Conservation (phyloP, 2,113 vertebrate species). For the Cololabis saira region DNA sequence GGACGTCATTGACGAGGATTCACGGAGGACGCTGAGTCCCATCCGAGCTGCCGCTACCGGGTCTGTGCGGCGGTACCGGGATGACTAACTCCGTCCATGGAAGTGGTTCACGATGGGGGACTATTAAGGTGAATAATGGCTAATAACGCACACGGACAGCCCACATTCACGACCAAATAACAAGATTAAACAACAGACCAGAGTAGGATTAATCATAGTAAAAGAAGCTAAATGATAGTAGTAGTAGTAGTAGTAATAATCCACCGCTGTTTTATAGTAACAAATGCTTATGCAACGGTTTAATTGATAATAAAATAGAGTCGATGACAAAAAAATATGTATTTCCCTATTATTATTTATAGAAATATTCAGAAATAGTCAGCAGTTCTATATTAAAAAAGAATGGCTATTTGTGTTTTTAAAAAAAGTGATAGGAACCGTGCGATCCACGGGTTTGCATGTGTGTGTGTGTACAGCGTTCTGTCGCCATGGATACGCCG, state of each 20-base stretch:
- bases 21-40: conserved; percentile 74
- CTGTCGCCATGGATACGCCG: conserved; percentile 83
- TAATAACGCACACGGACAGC: conserved; percentile 31
- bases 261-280: background rate
- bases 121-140: conserved; percentile 43
- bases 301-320: background rate
- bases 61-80: conserved; percentile 44
- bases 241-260: too few relatives aligned
- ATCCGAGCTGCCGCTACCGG: conserved; percentile 62
- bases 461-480: conserved; percentile 79
- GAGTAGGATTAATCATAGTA: background rate
- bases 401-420: background rate
- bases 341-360: background rate
- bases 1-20: conserved; percentile 77
- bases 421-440: conserved; percentile 35
- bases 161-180: conserved; percentile 18
- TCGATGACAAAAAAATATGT: background rate
- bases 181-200: background rate
- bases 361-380: background rate
- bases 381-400: background rate
- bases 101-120: conserved; percentile 48
- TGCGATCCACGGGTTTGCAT: conserved; percentile 57
- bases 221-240: too few relatives aligned
- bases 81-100: conserved; percentile 75
- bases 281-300: too few relatives aligned